A percentile compares a stretch with the other conserved stretches of the same genome.
Evolutionary conservation across 2,888 invertebrate species (phyloP).

Genomic region (Mallateleia sp.): DNA sequence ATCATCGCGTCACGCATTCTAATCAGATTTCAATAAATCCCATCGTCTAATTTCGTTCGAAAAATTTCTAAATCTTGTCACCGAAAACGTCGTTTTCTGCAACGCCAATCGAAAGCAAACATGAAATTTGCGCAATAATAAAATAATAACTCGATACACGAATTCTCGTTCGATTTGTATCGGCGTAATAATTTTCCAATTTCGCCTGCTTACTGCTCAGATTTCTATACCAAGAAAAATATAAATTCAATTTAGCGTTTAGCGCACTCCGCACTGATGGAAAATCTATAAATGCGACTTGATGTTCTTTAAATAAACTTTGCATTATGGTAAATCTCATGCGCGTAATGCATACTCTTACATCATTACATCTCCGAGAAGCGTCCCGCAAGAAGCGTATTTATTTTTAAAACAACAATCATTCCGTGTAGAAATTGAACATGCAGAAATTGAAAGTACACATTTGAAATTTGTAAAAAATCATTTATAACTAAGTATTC

Average conservation of each 20-base stretch:
- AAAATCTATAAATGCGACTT: constrained; percentile 33
- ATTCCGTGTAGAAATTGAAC: too few relatives aligned
- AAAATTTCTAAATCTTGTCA: too few relatives aligned
- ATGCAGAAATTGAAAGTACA: too few relatives aligned
- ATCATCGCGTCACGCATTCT: background rate
- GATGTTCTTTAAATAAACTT: constrained; percentile 55
- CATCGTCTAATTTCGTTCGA: constrained; percentile 86
- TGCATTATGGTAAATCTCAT: constrained; percentile 25
- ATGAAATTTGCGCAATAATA: too few relatives aligned
- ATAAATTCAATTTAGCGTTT: constrained; percentile 42
- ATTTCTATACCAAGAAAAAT: constrained; percentile 40
- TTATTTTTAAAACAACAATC: constrained; percentile 35
- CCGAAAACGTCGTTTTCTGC: too few relatives aligned
- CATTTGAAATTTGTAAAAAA: too few relatives aligned
- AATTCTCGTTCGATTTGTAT: constrained; percentile 16
- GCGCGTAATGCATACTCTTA: constrained; percentile 10
- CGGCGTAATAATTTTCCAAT: constrained; percentile 20
- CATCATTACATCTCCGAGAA: constrained; percentile 8
- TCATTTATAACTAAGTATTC: too few relatives aligned
- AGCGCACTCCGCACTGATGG: constrained; percentile 14
- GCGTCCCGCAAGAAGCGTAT: background rate
- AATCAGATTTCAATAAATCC: constrained; percentile 24
- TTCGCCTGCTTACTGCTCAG: background rate
- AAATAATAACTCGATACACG: constrained; percentile 23
- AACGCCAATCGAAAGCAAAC: too few relatives aligned